These are phyloP conservation scores for Scomberomorus guttatus DNA, from an alignment of 2,797 vertebrate genomes.

Conservation along the genomic window DNA sequence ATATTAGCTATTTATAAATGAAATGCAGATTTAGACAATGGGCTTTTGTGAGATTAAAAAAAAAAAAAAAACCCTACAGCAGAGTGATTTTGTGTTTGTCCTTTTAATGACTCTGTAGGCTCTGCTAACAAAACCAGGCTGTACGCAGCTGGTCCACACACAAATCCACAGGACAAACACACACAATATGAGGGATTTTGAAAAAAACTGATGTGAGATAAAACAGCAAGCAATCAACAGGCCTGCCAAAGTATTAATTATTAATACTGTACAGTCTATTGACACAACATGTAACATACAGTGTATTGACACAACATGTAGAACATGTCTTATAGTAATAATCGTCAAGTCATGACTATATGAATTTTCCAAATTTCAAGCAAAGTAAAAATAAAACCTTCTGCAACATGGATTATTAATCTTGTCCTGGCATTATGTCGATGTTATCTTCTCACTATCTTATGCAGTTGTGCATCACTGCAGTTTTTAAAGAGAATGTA, in stretches of 20 bases:
- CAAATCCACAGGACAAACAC: neutral
- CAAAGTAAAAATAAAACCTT: too few species aligned
- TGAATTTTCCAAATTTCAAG: neutral
- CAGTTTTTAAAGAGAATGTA: neutral
- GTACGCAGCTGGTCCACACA: neutral
- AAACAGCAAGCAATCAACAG: neutral
- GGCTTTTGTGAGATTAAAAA: neutral
- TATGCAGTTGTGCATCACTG: neutral
- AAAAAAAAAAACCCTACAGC: neutral
- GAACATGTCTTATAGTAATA: neutral
- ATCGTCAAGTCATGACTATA: too few species aligned
- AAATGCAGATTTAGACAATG: conserved; percentile 40
- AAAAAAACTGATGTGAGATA: neutral
- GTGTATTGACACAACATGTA: neutral
- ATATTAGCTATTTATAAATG: conserved; percentile 31
- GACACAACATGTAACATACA: neutral
- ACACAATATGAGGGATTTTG: neutral
- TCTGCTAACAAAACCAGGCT: conserved; percentile 3
- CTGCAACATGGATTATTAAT: neutral
- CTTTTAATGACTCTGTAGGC: conserved; percentile 17
- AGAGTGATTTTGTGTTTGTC: conserved; percentile 37
- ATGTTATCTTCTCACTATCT: neutral
- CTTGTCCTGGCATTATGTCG: neutral
- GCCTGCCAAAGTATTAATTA: too few species aligned
- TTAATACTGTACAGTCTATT: neutral